Conservation (phyloP, 1,140 invertebrate genomes). For the Teleogryllus occipitalis region DNA sequence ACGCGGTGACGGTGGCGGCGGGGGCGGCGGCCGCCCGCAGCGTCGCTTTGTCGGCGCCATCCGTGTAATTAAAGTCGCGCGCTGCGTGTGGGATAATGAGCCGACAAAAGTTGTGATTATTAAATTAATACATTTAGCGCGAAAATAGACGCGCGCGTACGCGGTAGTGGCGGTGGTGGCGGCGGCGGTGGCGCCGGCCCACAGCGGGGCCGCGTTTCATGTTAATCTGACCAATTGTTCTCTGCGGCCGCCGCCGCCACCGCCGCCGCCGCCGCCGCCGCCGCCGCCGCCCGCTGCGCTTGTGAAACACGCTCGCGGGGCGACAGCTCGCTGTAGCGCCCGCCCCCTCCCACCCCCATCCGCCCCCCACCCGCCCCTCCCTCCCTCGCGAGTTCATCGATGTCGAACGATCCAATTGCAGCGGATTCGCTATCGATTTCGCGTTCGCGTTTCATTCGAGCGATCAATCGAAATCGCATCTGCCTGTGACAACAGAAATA, state of each 20-base stretch:
- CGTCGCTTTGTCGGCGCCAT: background rate
- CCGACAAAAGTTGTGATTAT: constrained; percentile 4
- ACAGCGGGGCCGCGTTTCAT: background rate
- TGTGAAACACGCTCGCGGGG: no score
- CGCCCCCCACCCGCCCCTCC: no score
- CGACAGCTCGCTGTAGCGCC: background rate
- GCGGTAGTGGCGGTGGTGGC: no score
- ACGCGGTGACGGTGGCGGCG: background rate
- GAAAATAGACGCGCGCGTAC: background rate
- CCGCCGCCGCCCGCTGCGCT: no score
- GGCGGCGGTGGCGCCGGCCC: no score
- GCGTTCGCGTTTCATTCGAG: no score
- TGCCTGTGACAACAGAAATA: no score
- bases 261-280: no score
- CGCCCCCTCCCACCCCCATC: no score
- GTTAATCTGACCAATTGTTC: background rate
- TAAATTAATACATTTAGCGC: constrained; percentile 5
- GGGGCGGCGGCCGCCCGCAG: background rate
- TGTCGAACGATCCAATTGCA: no score
- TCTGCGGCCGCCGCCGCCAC: background rate
- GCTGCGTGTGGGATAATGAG: background rate
- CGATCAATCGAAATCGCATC: no score
- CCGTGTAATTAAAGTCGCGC: background rate
- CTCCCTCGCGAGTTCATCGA: background rate
- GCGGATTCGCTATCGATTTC: no score